Conservation (phyloP, 2,113 vertebrate genomes). For the Strix aluco region DNA sequence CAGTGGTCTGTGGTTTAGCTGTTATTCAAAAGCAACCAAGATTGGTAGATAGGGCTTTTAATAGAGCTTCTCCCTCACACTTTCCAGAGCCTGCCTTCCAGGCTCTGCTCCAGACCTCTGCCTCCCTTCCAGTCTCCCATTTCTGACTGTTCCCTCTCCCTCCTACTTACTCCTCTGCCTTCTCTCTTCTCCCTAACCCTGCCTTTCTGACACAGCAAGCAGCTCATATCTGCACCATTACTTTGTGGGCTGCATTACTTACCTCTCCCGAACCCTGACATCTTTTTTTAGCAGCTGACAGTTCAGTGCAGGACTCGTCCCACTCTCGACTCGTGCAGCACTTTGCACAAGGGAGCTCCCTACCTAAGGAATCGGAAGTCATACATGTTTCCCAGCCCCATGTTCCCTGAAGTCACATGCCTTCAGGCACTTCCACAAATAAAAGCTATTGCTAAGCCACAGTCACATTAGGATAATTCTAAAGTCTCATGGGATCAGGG, state of each 20-base stretch:
- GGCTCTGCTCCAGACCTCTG: constrained; percentile 41
- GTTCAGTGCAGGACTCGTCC: not conserved
- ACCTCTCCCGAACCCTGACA: not conserved
- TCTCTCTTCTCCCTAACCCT: not conserved
- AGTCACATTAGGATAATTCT: not conserved
- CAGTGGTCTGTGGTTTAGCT: constrained; percentile 64
- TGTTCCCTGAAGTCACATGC: not conserved
- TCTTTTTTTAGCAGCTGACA: not conserved
- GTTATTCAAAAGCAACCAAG: constrained; percentile 54
- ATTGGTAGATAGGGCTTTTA: constrained; percentile 47
- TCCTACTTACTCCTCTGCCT: not conserved
- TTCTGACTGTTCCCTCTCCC: constrained; percentile 4
- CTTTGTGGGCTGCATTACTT: not conserved
- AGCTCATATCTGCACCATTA: not conserved
- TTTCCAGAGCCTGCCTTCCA: constrained; percentile 32
- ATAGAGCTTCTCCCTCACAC: constrained; percentile 35
- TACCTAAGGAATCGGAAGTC: not conserved
- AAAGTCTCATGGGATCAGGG: not conserved
- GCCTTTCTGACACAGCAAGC: not conserved
- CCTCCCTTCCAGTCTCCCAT: not conserved
- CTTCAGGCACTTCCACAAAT: constrained; percentile 45
- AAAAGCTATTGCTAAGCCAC: constrained; percentile 63
- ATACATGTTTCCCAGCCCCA: not conserved
- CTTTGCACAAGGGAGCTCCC: not conserved
- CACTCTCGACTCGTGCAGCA: accelerated